phyloP scores from a whole-genome alignment of 2,113 vertebrate genomes.

The Pseudopodoces humilis region DNA sequence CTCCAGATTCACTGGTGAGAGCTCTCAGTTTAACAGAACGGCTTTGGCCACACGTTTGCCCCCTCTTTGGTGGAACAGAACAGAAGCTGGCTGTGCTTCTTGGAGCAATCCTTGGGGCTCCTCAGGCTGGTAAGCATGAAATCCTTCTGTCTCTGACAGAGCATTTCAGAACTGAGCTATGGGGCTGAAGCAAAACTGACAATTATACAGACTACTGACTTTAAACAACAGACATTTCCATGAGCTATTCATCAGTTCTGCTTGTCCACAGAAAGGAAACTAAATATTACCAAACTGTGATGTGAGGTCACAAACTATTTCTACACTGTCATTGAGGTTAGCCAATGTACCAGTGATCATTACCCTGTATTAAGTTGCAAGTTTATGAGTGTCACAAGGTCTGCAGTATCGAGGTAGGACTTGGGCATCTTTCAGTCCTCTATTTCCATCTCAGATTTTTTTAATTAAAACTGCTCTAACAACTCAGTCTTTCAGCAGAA shows the following conservation, averaged over 20 bases:
- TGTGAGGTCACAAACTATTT: neutral
- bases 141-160: neutral
- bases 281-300: neutral
- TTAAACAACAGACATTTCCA: neutral
- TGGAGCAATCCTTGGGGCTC: neutral
- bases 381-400: neutral
- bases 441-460: neutral
- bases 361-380: neutral
- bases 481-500: neutral
- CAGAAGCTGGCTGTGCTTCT: neutral
- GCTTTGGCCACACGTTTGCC: neutral
- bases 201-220: neutral
- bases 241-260: neutral
- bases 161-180: neutral
- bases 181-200: neutral
- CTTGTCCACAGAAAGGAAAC: neutral
- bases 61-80: neutral
- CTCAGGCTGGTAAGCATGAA: neutral
- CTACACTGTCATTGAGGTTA: neutral
- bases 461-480: neutral
- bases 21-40: neutral
- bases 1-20: neutral
- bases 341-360: neutral
- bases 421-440: neutral
- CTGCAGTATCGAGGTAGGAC: neutral